These are phyloP conservation scores for Puma concolor DNA, from an alignment of 2,113 vertebrate genomes.

Conservation along the genomic window DNA sequence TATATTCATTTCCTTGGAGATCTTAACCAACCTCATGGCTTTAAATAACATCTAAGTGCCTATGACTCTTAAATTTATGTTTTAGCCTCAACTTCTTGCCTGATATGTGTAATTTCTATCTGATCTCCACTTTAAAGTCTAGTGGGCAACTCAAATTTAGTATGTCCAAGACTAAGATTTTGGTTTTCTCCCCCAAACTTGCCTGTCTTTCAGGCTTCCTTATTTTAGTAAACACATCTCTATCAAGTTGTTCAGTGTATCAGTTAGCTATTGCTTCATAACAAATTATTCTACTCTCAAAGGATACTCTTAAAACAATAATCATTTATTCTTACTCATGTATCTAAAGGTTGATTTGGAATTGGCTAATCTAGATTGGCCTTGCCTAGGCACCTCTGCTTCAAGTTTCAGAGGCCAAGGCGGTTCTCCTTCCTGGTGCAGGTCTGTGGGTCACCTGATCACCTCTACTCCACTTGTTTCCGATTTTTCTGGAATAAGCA, in stretches of 20 bases:
- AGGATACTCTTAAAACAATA: neutral
- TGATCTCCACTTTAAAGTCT: neutral
- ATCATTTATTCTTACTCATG: neutral
- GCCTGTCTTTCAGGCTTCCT: neutral
- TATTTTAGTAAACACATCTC: neutral
- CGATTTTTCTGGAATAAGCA: neutral
- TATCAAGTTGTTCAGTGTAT: neutral
- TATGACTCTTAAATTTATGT: neutral
- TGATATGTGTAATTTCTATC: neutral
- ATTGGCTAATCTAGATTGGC: neutral
- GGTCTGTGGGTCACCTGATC: neutral
- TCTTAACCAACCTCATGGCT: neutral
- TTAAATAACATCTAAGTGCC: neutral
- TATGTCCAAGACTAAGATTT: neutral
- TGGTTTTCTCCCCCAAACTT: neutral
- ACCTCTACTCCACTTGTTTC: neutral
- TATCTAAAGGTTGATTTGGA: neutral
- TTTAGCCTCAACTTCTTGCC: neutral
- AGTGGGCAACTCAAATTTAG: neutral
- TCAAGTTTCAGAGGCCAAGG: neutral
- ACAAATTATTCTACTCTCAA: neutral
- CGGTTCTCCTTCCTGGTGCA: neutral
- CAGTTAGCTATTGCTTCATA: neutral
- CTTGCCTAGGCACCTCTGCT: neutral
- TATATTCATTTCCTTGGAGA: neutral